Base-by-base conservation (phyloP, 92 coral and sea anemone species). In the Porites rus region DNA sequence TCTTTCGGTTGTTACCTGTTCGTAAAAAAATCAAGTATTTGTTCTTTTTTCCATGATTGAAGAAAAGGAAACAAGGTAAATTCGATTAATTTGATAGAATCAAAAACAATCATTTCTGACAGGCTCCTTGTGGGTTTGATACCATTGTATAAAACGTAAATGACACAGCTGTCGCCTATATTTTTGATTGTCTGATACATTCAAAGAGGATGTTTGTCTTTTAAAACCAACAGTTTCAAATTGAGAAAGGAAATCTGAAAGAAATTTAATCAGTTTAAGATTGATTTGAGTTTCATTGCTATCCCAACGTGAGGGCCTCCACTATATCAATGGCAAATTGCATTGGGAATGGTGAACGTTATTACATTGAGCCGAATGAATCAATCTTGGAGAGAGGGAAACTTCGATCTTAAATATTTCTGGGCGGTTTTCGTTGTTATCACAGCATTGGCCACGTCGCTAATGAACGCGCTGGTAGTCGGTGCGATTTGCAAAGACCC, bases 401-500 rank as follows among this genome's bases (percentile, higher is more conserved):
- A 74, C 74, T 90, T 85, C 58, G 78, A 85, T 74, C 54, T 80
- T 9, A 89, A 84, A 62, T 89, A 77, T 71, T 77, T 84, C 24
- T 89, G 92, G 92, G 84, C 85, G 21, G 84, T 21, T 1, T 20
- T 68, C 12, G 84, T 80, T 8, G 81, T 63, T 0, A 6, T 84
- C 1, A 85, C 95, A 4, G 91, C 92, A 0, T 0, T 90, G 4
- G 25, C 86, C 19, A 94, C 95, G 1, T 69, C 65, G 3, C 28
- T 82, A 18, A 65, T 93, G 13, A 94, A 94, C 88, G 78, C 77
- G 0, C 46, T 92, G 58, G 94, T 94, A 0, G 79, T 90, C 31
- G 28, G 84, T 68, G 94, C 98, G 0, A 91, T 90, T 51, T 82
- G 93, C 88, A 94, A 85, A 69, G 98, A 94, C 38, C 98, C 98